Evolutionary conservation across 2,888 invertebrate genomes (phyloP), one percentile per base, ranked within the genome.

Genomic region (Tetanocera ferruginea): DNA sequence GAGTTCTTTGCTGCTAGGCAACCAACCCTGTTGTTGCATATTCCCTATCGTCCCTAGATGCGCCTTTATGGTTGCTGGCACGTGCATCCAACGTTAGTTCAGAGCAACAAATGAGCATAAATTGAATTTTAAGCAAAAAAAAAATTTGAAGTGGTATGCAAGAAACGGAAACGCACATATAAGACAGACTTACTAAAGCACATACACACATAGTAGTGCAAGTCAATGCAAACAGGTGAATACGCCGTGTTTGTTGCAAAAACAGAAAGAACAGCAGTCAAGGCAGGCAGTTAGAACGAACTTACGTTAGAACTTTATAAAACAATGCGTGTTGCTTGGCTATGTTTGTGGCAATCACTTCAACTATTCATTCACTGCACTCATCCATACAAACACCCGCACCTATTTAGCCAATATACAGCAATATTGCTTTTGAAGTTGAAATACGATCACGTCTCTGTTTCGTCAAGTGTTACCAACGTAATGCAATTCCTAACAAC

Each of bases 61-160:
- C 62, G 9, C 62, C 31, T 31, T 23, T 28, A 1, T 5, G 52
- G 4, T 52, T n/a, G n/a, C n/a, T n/a, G 55, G 37, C 37, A 8
- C 4, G 37, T 8, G 8, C 37, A 8, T 37, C 8, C 37, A 6
- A 6, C 8, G 37, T 37, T 37, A 5, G 5, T 37, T 37, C 6
- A 37, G 37, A 19, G 52, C n/a, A 52, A 28, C 25, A 23, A 25
- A 28, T 60, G 60, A 60, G 25, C 60, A 60, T 25, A 60, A 60
- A 60, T 60, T 60, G 60, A 60, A 60, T 60, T 60, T n/a, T 60
- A 28, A 28, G 11, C 60, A 60, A 60, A 55, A 60, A 25, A 25
- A 11, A 60, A 60, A 60, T 60, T 60, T 28, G 9, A 60, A 60
- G 60, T 25, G 4, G 23, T 60, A 28, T 28, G 28, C 23, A 60